phyloP scores from a whole-genome alignment of 2,113 vertebrate species.

The Heterocephalus glaber region DNA sequence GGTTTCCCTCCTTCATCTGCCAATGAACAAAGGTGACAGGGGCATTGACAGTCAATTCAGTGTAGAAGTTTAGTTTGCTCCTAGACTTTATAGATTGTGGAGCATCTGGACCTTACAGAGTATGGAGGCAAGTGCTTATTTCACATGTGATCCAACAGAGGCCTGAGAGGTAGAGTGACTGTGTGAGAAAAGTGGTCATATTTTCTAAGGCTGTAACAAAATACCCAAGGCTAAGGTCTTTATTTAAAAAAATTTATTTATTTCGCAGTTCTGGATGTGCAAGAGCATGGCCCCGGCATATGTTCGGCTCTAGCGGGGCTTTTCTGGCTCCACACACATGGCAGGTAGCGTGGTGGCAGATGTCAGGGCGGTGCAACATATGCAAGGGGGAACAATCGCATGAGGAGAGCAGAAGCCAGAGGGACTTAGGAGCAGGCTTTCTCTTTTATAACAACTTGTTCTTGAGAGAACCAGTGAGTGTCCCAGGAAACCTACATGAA shows the following conservation, averaged over 20 bases:
- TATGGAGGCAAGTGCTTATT: fast-evolving
- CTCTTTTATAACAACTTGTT: neutral
- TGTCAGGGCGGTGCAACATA: neutral
- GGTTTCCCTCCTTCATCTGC: neutral
- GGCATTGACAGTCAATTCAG: too few species aligned
- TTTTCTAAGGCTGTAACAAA: neutral
- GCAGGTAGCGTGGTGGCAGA: neutral
- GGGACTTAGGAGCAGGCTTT: neutral
- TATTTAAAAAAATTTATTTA: neutral
- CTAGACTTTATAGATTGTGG: neutral
- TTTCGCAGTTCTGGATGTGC: too few species aligned
- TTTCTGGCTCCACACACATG: neutral
- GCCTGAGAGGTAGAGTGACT: neutral
- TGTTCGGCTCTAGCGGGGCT: neutral
- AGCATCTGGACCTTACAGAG: neutral
- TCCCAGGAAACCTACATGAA: neutral
- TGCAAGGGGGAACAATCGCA: neutral
- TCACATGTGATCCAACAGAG: neutral
- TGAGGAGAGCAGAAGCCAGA: neutral
- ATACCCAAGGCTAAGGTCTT: neutral
- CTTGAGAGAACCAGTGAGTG: neutral
- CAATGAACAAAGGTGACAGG: neutral
- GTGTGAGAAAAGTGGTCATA: neutral
- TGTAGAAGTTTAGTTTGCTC: neutral
- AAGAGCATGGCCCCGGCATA: neutral